Conservation (phyloP, 2,797 vertebrate genomes). For the Lepus oiostolus region DNA sequence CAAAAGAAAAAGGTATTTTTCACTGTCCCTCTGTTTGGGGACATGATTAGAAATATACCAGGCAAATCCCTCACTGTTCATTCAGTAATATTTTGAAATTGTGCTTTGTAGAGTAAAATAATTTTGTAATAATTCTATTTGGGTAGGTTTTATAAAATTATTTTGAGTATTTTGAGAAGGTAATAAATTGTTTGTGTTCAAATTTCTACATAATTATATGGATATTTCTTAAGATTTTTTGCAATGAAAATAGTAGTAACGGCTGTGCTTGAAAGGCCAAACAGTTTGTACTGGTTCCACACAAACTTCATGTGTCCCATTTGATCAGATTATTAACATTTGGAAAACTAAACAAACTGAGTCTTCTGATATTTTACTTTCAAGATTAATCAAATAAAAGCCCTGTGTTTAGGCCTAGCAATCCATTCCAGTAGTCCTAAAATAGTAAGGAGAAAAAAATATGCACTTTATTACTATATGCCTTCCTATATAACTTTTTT, state of each 20-base stretch:
- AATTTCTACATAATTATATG: not conserved
- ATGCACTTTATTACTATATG: not conserved
- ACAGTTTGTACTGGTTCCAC: not conserved
- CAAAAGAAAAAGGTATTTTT: not conserved
- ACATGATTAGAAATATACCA: no score
- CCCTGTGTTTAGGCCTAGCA: not conserved
- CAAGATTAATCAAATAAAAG: not conserved
- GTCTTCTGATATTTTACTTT: not conserved
- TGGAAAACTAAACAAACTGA: not conserved
- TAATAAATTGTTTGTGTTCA: not conserved
- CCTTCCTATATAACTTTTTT: not conserved
- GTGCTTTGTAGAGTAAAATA: not conserved
- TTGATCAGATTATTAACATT: constrained; percentile 23
- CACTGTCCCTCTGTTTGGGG: not conserved
- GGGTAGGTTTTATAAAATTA: not conserved
- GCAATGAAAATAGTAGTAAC: not conserved
- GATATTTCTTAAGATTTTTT: not conserved
- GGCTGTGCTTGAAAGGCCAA: not conserved
- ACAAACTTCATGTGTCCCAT: not conserved
- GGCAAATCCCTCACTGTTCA: not conserved
- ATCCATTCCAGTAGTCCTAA: not conserved
- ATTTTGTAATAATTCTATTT: constrained; percentile 6
- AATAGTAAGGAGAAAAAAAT: not conserved
- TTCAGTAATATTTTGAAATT: constrained; percentile 25
- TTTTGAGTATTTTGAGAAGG: not conserved